These are phyloP conservation scores for Ophion ventricosus DNA, from an alignment of 2,888 invertebrate species.

Conservation along the genomic window DNA sequence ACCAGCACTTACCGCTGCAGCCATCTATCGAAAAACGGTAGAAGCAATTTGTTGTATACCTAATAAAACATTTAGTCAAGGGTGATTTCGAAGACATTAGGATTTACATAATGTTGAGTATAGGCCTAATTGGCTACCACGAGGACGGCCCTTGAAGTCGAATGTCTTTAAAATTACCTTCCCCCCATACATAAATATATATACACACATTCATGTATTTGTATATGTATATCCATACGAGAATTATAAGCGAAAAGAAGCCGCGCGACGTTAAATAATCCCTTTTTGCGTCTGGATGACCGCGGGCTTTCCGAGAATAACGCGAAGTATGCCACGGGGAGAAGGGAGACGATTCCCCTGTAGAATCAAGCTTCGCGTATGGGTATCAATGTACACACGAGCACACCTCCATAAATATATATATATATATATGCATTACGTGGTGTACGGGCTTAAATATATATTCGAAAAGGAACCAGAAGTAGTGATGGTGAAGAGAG, in stretches of 20 bases:
- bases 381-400: conserved; percentile 21
- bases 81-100: neutral
- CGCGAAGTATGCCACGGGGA: conserved; percentile 60
- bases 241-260: conserved; percentile 49
- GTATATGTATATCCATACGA: conserved; percentile 13
- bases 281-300: conserved; percentile 66
- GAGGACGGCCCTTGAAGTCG: neutral
- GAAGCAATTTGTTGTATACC: too few relatives aligned
- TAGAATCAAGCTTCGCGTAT: conserved; percentile 26
- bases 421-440: neutral
- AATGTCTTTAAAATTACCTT: neutral
- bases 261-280: conserved; percentile 64
- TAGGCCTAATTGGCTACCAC: neutral
- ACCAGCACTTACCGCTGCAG: too few relatives aligned
- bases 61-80: neutral
- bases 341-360: conserved; percentile 49
- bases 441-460: neutral
- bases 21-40: too few relatives aligned
- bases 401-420: neutral
- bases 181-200: neutral
- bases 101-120: neutral
- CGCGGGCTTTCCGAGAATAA: conserved; percentile 66
- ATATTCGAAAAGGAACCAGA: neutral
- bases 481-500: conserved; percentile 35
- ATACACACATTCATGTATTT: neutral